A percentile compares a stretch with the other conserved stretches of the same genome.
phyloP scores from a whole-genome alignment of 2,797 vertebrate species.

The Rhinophrynus dorsalis region DNA sequence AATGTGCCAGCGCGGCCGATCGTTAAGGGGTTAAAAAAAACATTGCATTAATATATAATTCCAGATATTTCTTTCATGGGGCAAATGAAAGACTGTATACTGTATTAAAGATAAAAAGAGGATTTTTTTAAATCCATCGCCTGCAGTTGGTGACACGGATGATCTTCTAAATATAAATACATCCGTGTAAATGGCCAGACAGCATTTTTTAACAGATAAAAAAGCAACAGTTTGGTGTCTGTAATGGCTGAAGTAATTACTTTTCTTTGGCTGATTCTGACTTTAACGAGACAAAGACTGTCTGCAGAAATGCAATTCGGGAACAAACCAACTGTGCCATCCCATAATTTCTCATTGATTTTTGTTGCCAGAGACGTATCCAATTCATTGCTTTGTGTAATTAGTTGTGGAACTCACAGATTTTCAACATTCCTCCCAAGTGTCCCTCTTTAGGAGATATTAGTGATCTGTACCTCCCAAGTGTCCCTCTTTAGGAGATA shows the following conservation, averaged over 20 bases:
- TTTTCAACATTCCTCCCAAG: too few relatives aligned
- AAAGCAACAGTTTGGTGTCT: constrained; percentile 45
- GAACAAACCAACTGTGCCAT: too few relatives aligned
- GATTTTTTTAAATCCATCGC: constrained; percentile 65
- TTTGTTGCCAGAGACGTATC: too few relatives aligned
- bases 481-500: too few relatives aligned
- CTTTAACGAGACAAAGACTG: constrained; percentile 50
- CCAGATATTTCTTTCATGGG: constrained; percentile 47
- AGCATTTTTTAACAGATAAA: constrained; percentile 57
- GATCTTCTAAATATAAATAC: constrained; percentile 58
- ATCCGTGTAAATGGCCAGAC: constrained; percentile 51
- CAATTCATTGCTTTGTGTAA: too few relatives aligned
- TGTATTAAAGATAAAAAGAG: constrained; percentile 55
- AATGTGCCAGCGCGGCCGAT: too few relatives aligned
- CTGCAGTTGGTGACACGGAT: constrained; percentile 63
- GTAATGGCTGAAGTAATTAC: constrained; percentile 53
- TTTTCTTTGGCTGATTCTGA: constrained; percentile 43
- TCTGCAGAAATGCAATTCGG: too few relatives aligned
- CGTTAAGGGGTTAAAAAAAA: too few relatives aligned
- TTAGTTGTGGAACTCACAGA: too few relatives aligned
- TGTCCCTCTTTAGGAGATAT: too few relatives aligned
- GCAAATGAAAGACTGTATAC: constrained; percentile 51
- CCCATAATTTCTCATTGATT: too few relatives aligned
- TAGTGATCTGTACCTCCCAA: too few relatives aligned
- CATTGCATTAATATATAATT: constrained; percentile 47